Conservation (phyloP, 53 echinoderm and acorn worm species). For the Apostichopus leukothele region DNA sequence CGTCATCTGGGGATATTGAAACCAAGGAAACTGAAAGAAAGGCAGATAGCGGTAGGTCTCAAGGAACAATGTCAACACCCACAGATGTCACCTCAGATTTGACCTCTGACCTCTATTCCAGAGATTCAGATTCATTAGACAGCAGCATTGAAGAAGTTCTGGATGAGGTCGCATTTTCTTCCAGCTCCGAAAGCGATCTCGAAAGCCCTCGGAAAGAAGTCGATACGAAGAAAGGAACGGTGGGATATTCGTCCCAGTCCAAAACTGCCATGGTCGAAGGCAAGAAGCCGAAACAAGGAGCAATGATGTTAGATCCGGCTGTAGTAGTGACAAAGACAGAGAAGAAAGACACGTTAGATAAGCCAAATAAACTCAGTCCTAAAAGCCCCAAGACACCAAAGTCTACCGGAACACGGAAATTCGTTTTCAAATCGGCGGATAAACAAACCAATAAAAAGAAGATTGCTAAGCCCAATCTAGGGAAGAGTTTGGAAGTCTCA, state of each 20-base stretch:
- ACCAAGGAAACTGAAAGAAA: background rate
- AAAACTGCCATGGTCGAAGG: background rate
- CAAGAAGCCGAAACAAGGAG: constrained; percentile 4
- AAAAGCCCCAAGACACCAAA: constrained; percentile 46
- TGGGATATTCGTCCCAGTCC: background rate
- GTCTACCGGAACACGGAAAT: background rate
- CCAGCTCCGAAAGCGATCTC: constrained; percentile 9
- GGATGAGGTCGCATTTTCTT: constrained; percentile 22
- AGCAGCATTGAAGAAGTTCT: constrained; percentile 37
- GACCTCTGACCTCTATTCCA: constrained; percentile 29
- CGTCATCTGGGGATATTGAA: background rate
- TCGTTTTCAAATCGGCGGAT: background rate
- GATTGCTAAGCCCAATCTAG: background rate
- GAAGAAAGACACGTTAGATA: background rate
- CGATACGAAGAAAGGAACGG: background rate
- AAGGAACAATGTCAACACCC: constrained; percentile 7
- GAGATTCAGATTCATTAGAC: constrained; percentile 22
- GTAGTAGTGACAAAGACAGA: constrained; percentile 50
- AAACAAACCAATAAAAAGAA: constrained; percentile 5
- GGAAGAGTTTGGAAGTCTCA: constrained; percentile 37
- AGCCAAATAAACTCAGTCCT: constrained; percentile 28
- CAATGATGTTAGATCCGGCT: constrained; percentile 53
- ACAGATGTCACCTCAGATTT: constrained; percentile 45
- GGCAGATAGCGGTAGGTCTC: background rate
- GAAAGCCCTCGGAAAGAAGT: background rate